A percentile compares a stretch with the other conserved stretches of the same genome.
phyloP scores from a whole-genome alignment of 2,888 invertebrate species.

The Calephelis perditalis region DNA sequence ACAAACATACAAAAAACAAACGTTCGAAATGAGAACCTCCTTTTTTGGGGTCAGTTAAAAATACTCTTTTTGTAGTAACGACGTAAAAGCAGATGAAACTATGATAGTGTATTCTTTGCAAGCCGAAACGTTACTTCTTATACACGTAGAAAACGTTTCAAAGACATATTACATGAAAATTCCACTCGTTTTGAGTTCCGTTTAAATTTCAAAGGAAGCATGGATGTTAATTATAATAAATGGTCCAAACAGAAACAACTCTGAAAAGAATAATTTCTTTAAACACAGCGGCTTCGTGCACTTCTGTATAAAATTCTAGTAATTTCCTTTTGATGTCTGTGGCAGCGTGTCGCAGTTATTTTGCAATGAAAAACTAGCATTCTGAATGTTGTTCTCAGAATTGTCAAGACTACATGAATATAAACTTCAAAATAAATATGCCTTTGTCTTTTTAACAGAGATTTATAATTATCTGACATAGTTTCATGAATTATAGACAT shows the following conservation, averaged over 20 bases:
- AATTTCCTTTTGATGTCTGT: slow-evolving; percentile 11
- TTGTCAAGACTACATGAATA: background rate
- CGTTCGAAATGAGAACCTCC: too few relatives aligned
- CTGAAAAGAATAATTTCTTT: slow-evolving; percentile 3
- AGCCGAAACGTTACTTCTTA: too few relatives aligned
- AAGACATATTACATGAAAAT: background rate
- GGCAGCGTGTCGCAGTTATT: slow-evolving; percentile 7
- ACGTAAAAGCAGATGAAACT: too few relatives aligned
- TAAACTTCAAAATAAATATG: too few relatives aligned
- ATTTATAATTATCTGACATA: too few relatives aligned
- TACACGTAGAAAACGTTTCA: too few relatives aligned
- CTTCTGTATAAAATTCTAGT: slow-evolving; percentile 2
- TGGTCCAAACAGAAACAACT: background rate
- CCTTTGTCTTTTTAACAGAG: too few relatives aligned
- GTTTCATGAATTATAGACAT: too few relatives aligned
- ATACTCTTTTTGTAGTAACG: too few relatives aligned
- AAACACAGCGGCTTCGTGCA: background rate
- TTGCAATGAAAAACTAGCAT: slow-evolving; percentile 5
- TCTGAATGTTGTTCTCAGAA: slow-evolving; percentile 5
- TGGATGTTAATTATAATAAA: slow-evolving; percentile 7
- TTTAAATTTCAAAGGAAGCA: background rate
- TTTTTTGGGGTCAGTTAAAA: too few relatives aligned
- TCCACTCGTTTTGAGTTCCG: background rate
- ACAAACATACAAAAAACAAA: too few relatives aligned
- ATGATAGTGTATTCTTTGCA: too few relatives aligned